These are phyloP conservation scores for Synergus gifuensis DNA, from an alignment of 2,888 invertebrate genomes.

Conservation along the genomic window DNA sequence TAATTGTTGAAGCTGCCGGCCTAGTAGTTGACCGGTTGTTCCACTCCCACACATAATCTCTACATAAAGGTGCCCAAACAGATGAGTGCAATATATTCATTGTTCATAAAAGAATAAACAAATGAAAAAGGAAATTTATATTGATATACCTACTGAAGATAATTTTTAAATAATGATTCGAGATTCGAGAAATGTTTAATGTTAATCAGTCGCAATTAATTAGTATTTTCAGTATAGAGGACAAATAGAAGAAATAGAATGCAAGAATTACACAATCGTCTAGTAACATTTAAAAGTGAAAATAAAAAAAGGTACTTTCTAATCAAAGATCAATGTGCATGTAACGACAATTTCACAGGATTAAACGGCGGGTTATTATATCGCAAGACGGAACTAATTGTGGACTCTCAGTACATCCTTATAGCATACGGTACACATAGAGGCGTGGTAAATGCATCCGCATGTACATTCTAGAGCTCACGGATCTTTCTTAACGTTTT, in stretches of 20 bases:
- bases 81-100: neutral
- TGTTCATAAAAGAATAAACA: neutral
- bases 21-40: constrained; percentile 30
- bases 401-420: neutral
- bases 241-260: neutral
- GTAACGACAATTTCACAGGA: neutral
- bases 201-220: neutral
- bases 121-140: neutral
- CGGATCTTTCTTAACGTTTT: constrained; percentile 1
- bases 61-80: neutral
- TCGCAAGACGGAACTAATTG: constrained; percentile 3
- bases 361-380: constrained; percentile 10
- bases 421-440: neutral
- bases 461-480: neutral
- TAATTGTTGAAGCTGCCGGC: constrained; percentile 2
- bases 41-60: constrained; percentile 14
- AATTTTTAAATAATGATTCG: no score
- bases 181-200: neutral
- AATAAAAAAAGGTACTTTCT: constrained; percentile 13
- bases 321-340: constrained; percentile 18
- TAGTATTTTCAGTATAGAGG: neutral
- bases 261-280: constrained; percentile 1
- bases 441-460: neutral
- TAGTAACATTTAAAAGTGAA: constrained; percentile 11
- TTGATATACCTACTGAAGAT: no score